Conservation (phyloP, 2,113 vertebrate genomes). For the Dipodomys stephensi region DNA sequence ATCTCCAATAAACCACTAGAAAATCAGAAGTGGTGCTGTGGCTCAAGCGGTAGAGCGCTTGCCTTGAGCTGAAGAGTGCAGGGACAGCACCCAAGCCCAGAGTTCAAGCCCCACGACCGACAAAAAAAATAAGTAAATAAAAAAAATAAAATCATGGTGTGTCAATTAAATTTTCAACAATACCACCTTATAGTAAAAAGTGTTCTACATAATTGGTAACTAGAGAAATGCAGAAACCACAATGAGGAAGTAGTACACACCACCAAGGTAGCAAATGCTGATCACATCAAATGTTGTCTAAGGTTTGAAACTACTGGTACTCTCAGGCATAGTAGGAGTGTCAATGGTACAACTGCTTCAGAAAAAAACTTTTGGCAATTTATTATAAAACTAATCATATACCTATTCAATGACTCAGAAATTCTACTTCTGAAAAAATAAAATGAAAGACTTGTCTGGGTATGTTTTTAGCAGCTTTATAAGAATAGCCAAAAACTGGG, state of each 20-base stretch:
- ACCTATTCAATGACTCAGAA: not conserved
- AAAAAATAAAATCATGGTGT: constrained; percentile 35
- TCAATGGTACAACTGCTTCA: not conserved
- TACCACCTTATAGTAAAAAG: not conserved
- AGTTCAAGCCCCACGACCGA: too few species aligned
- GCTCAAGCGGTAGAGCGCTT: too few species aligned
- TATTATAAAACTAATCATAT: constrained; percentile 29
- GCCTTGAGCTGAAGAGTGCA: too few species aligned
- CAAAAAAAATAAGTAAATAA: too few species aligned
- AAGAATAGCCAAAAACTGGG: not conserved
- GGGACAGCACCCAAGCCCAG: too few species aligned
- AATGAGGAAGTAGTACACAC: not conserved
- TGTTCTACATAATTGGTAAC: not conserved
- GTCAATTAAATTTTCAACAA: constrained; percentile 40
- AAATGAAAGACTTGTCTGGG: constrained; percentile 8
- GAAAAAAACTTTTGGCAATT: constrained; percentile 42
- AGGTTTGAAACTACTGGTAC: constrained; percentile 33
- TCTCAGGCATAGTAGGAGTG: not conserved
- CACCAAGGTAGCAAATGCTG: not conserved
- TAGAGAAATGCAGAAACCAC: constrained; percentile 20
- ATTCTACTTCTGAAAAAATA: constrained; percentile 40
- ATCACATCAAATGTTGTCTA: constrained; percentile 44
- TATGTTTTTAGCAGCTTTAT: constrained; percentile 41
- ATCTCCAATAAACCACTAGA: too few species aligned
- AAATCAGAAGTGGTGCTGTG: too few species aligned